Evolutionary conservation across 2,797 vertebrate genomes (phyloP).

Genomic region (Knipowitschia caucasica): DNA sequence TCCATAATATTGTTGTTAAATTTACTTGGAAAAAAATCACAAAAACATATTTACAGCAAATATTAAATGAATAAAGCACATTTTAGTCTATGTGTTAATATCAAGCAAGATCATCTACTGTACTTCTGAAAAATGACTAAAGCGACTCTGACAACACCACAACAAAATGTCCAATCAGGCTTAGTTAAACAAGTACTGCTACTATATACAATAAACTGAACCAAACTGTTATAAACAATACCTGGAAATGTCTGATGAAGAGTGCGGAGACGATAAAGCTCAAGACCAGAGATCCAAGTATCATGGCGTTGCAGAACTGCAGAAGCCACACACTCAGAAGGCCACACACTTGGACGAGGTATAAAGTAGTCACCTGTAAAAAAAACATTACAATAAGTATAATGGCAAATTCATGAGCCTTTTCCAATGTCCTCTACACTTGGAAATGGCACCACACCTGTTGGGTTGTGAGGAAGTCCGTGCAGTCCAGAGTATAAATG

Average conservation of each 20-base stretch:
- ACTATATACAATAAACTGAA: too few species aligned
- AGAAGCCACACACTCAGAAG: constrained; percentile 88
- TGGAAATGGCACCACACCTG: constrained; percentile 74
- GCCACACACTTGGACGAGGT: constrained; percentile 81
- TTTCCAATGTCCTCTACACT: background rate
- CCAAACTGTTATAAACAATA: constrained; percentile 43
- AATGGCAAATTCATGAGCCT: background rate
- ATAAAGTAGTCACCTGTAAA: constrained; percentile 81
- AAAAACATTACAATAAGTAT: too few species aligned
- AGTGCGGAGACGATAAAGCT: constrained; percentile 90
- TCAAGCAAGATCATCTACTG: too few species aligned
- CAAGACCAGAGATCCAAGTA: constrained; percentile 89
- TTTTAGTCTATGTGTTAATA: too few species aligned
- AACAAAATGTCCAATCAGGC: background rate
- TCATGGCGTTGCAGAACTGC: constrained; percentile 98
- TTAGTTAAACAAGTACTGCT: background rate
- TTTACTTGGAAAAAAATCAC: too few species aligned
- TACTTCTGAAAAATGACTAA: too few species aligned
- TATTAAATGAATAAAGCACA: too few species aligned
- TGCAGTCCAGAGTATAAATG: constrained; percentile 85
- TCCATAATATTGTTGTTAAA: too few species aligned
- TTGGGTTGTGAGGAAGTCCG: constrained; percentile 80
- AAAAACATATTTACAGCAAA: too few species aligned
- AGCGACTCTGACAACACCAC: too few species aligned
- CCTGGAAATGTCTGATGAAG: constrained; percentile 86